These are phyloP conservation scores for Strigamia maritima DNA, from an alignment of 2,888 invertebrate species.

Conservation along the genomic window DNA sequence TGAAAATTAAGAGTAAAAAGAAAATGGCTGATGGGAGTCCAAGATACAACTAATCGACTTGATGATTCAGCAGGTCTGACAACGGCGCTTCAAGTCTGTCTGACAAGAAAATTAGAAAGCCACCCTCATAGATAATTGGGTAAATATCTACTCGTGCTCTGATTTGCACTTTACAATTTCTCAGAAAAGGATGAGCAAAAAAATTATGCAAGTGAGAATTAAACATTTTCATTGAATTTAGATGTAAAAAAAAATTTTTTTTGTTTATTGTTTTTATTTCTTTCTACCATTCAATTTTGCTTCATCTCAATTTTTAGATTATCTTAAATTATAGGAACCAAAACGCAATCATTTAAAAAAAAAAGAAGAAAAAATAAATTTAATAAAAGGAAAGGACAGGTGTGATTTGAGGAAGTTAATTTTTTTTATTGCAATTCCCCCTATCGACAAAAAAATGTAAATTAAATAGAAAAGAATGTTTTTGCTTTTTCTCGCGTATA, in stretches of 20 bases:
- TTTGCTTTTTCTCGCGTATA: not conserved
- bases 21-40: conserved; percentile 11
- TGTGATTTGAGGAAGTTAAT: conserved; percentile 7
- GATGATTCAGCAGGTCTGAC: conserved; percentile 20
- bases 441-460: not conserved
- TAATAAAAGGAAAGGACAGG: not conserved
- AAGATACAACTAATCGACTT: conserved; percentile 19
- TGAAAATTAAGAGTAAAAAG: conserved; percentile 23
- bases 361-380: not conserved
- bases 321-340: conserved; percentile 8
- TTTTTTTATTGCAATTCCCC: not conserved
- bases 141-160: conserved; percentile 17
- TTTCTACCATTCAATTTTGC: not conserved
- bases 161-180: not conserved
- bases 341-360: not conserved
- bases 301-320: conserved; percentile 9
- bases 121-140: conserved; percentile 18
- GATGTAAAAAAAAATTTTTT: not conserved
- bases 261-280: not conserved
- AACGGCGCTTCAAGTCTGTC: conserved; percentile 15
- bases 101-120: conserved; percentile 19
- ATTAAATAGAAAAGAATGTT: not conserved
- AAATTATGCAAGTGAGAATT: not conserved
- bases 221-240: not conserved
- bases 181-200: not conserved